Conservation (phyloP, 2,888 invertebrate genomes). For the Cephalotes varians region DNA sequence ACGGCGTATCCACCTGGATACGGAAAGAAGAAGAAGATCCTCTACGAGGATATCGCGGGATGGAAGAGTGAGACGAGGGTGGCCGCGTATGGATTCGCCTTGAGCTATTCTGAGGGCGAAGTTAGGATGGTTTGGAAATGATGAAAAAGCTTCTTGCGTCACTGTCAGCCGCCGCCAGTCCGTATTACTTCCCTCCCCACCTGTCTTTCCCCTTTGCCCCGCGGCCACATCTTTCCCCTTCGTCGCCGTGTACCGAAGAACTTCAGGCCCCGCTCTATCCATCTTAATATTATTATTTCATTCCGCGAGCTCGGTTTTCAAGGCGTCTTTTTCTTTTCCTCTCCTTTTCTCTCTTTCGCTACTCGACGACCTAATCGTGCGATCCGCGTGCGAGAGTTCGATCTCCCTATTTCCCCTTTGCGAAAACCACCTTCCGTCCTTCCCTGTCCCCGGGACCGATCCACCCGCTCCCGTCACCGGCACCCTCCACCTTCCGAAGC, state of each 20-base stretch:
- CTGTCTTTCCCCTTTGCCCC: conserved; percentile 49
- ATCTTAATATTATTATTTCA: conserved; percentile 86
- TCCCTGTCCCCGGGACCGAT: conserved; percentile 64
- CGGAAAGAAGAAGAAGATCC: conserved; percentile 31
- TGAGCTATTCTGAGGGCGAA: conserved; percentile 72
- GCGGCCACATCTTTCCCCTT: conserved; percentile 61
- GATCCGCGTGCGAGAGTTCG: conserved; percentile 69
- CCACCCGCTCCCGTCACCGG: conserved; percentile 71
- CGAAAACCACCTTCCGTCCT: conserved; percentile 70
- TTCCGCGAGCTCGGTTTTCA: conserved; percentile 81
- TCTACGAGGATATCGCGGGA: conserved; percentile 16
- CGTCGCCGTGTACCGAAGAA: conserved; percentile 70
- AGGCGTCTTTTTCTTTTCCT: conserved; percentile 46
- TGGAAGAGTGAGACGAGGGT: conserved; percentile 53
- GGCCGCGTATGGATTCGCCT: conserved; percentile 76
- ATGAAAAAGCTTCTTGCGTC: conserved; percentile 81
- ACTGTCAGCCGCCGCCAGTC: conserved; percentile 77
- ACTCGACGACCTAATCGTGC: conserved; percentile 75
- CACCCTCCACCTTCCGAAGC: conserved; percentile 77
- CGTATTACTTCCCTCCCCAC: conserved; percentile 31
- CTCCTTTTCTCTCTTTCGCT: conserved; percentile 41
- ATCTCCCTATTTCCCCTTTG: conserved; percentile 64
- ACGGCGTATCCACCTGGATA: conserved; percentile 39
- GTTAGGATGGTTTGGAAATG: conserved; percentile 76
- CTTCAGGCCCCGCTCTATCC: conserved; percentile 78